Evolutionary conservation across 2,113 vertebrate species (phyloP), one percentile per base, ranked within the genome.

Genomic region (Mesitornis unicolor): DNA sequence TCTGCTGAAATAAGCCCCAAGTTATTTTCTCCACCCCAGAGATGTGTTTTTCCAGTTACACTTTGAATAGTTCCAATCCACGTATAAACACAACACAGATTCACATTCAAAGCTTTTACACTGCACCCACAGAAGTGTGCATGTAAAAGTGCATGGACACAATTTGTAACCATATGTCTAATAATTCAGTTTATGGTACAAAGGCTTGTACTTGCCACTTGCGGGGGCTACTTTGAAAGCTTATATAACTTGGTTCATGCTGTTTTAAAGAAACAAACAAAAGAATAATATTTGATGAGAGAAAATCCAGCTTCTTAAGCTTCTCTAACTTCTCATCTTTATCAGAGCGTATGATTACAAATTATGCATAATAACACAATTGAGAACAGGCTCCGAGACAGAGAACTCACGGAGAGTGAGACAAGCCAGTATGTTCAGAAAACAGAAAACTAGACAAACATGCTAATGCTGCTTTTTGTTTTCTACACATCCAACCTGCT

Each of bases 391-490:
- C 65, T 85, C 79, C 1, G 10, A 65, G 84, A 80, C 59, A 57
- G 22, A 4, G 14, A 47, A 47, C 29, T 75, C 10, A 2, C 2
- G 4, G 65, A 7, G 22, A 59, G 50, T 5, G 59, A 79, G 70
- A 92, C 48, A 84, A 83, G 85, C 47, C 67, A 57, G 24, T 69
- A 15, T 28, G 69, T 25, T 4, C 2, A 60, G 73, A 84, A 93
- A 92, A 81, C 43, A 77, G 71, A 95, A 86, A 90, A 89, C 35
- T 40, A 87, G 79, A 84, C 69, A 75, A 82, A 93, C 93, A 78
- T 92, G 96, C 93, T 61, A 75, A 75, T 35, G 60, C 56, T 80
- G 79, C 56, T 90, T 84, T 91, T 87, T 65, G 91, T 75, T 92
- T 96, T 56, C 78, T 42, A 51, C 45, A 42, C 61, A 50, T 78